phyloP scores from a whole-genome alignment of 2,797 vertebrate species.

The Ctenopoma multispine region DNA sequence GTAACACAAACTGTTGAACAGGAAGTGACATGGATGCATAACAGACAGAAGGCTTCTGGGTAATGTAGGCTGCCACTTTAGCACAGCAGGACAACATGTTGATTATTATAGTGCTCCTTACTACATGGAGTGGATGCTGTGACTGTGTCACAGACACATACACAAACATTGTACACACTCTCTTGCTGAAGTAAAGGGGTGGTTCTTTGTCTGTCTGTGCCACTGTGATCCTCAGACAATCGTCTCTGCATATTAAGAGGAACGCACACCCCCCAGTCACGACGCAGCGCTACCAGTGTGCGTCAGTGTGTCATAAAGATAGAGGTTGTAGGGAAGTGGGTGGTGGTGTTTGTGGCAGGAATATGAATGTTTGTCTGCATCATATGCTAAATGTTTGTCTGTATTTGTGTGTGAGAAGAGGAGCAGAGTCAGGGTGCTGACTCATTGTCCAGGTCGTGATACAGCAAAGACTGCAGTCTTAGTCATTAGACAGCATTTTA shows the following conservation, averaged over 20 bases:
- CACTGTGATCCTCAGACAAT: slow-evolving; percentile 72
- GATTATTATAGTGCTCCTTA: slow-evolving; percentile 35
- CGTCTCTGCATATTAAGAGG: slow-evolving; percentile 80
- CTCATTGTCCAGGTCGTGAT: slow-evolving; percentile 81
- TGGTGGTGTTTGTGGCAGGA: slow-evolving; percentile 72
- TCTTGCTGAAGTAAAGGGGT: slow-evolving; percentile 38
- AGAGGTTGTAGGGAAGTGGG: slow-evolving; percentile 43
- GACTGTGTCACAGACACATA: slow-evolving; percentile 18
- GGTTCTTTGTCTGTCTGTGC: slow-evolving; percentile 46
- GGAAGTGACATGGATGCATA: slow-evolving; percentile 75
- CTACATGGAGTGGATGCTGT: slow-evolving; percentile 35
- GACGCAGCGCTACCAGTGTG: slow-evolving; percentile 72
- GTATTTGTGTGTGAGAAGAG: slow-evolving; percentile 51
- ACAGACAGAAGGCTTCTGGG: slow-evolving; percentile 70
- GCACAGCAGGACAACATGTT: slow-evolving; percentile 46
- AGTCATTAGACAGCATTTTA: slow-evolving; percentile 74
- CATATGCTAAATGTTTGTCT: slow-evolving; percentile 72
- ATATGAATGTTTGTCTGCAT: slow-evolving; percentile 79
- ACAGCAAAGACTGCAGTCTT: slow-evolving; percentile 80
- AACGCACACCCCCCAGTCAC: slow-evolving; percentile 82
- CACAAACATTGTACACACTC: slow-evolving; percentile 13
- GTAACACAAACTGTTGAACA: slow-evolving; percentile 74
- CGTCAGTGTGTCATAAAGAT: slow-evolving; percentile 56
- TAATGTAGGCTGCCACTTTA: slow-evolving; percentile 69
- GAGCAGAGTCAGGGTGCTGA: slow-evolving; percentile 75